A percentile compares a stretch with the other conserved stretches of the same genome.
Evolutionary conservation across 2,888 invertebrate species (phyloP).

Genomic region (Timema cristinae): DNA sequence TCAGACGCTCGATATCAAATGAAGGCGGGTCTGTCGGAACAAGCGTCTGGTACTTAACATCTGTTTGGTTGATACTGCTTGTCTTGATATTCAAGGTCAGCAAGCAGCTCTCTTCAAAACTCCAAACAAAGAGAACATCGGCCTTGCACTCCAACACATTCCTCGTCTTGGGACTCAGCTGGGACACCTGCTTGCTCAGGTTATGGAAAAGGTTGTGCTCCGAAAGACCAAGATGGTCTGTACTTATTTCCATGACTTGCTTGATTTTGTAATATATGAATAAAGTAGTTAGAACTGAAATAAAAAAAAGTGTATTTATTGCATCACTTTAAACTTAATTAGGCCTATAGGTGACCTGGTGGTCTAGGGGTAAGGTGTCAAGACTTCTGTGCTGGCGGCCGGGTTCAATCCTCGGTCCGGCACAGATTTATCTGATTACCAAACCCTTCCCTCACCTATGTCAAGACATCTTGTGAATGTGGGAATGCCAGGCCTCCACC

Average conservation of each 20-base stretch:
- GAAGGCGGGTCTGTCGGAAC: not conserved
- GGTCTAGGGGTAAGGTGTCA: no score
- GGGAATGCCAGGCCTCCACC: no score
- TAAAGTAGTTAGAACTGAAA: no score
- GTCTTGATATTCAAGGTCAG: conserved; percentile 54
- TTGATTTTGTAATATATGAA: no score
- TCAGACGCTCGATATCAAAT: conserved; percentile 5
- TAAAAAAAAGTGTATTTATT: no score
- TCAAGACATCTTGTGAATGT: no score
- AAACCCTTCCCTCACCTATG: no score
- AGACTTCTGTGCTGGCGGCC: no score
- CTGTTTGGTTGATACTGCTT: conserved; percentile 49
- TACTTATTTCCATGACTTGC: conserved; percentile 24
- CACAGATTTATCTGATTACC: no score
- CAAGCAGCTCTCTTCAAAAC: conserved; percentile 59
- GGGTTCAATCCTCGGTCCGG: no score
- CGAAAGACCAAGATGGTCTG: conserved; percentile 29
- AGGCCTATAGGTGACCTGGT: no score
- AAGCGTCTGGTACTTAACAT: conserved; percentile 11
- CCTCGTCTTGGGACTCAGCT: conserved; percentile 54
- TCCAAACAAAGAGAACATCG: conserved; percentile 66
- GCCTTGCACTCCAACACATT: conserved; percentile 62
- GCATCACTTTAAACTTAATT: no score
- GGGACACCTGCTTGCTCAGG: conserved; percentile 52
- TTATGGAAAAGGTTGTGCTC: conserved; percentile 58